Evolutionary conservation across 1,140 invertebrate species (phyloP), one percentile per base, ranked within the genome.

Genomic region (Sinella curviseta): DNA sequence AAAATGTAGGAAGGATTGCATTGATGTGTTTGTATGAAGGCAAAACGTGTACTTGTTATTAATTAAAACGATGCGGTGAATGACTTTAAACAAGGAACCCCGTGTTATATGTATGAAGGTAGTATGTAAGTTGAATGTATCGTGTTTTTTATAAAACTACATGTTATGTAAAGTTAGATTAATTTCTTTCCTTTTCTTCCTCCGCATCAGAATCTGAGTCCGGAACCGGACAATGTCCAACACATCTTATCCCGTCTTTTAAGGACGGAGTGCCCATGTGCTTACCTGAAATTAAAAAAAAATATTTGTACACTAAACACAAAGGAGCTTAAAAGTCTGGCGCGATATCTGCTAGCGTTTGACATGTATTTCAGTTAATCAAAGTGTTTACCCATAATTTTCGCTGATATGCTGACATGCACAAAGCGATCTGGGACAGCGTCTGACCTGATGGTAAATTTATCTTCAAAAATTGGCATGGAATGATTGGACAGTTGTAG

Each of bases 391-490:
- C 74, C 74, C 74, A 75, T 75, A 20, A 75, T 75, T 75, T 75
- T 75, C 3, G 74, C 74, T 20, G 74, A 36, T 12, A 75, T 54
- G 28, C 39, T 75, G 14, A 75, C 26, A 28, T 54, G 74, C 2
- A 75, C 74, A 48, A 75, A 75, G 14, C 74, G 74, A 30, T 75
- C 74, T 26, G 74, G 35, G 17, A 48, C 35, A 26, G 74, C 34
- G 39, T 36, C 39, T 3, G 35, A 48, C 28, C 74, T n/a, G 2
- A 75, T 75, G 36, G 35, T 48, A 28, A 75, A 48, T 30, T 36
- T 75, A 48, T 75, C 74, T 75, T 75, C 74, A 36, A 75, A 75
- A 24, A 75, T 54, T 70, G 65, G 65, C 65, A 70, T 70, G 65
- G 65, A 70, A 70, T 70, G 65, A 70, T 70, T 70, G 8, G 65